These are phyloP conservation scores for Lasioglossum marginatum DNA, from an alignment of 2,888 invertebrate species.

Conservation along the genomic window DNA sequence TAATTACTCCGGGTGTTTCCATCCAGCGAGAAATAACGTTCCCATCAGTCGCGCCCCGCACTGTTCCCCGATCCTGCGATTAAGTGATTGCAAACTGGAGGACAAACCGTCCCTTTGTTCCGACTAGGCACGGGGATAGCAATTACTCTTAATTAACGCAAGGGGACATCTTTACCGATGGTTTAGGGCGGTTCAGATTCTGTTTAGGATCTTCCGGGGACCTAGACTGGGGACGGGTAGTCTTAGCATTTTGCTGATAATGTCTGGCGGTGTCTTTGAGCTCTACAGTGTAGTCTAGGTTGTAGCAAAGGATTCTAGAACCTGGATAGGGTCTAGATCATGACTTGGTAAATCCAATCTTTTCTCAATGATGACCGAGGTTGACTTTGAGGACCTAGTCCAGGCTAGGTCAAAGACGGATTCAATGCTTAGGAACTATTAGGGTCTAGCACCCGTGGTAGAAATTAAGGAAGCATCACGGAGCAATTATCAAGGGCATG, in stretches of 20 bases:
- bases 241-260: not conserved
- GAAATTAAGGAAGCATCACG: not conserved
- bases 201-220: not conserved
- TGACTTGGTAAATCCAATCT: not conserved
- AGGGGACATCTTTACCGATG: constrained; percentile 15
- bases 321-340: not conserved
- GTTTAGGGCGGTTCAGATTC: constrained; percentile 12
- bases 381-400: not conserved
- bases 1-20: constrained; percentile 60
- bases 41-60: not conserved
- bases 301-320: not conserved
- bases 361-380: not conserved
- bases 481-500: not conserved
- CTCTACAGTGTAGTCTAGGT: not conserved
- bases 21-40: constrained; percentile 27
- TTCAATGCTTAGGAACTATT: too few relatives aligned
- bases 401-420: too few relatives aligned
- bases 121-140: constrained; percentile 37
- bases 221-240: not conserved
- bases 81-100: constrained; percentile 71
- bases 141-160: constrained; percentile 69
- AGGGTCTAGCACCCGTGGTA: not conserved
- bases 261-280: not conserved
- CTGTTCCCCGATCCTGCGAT: constrained; percentile 54
- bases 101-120: constrained; percentile 39